A percentile compares a stretch with the other conserved stretches of the same genome.
Evolutionary conservation across 2,797 vertebrate genomes (phyloP).

Genomic region (Molothrus aeneus): DNA sequence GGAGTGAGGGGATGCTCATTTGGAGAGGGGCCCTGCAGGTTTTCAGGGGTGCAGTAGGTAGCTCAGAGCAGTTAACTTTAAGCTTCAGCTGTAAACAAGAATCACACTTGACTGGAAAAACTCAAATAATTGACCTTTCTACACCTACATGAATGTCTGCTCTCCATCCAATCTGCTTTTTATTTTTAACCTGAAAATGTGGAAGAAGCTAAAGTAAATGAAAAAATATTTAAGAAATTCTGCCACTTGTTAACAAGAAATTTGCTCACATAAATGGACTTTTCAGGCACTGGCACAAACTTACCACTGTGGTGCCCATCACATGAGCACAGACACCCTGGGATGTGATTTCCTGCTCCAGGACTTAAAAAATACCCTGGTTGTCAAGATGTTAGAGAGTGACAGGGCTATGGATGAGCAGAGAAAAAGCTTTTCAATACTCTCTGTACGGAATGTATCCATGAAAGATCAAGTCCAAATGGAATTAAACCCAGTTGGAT

Average conservation of each 20-base stretch:
- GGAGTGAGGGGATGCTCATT: rapidly evolving
- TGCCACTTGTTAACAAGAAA: background rate
- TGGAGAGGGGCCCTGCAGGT: background rate
- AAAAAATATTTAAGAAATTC: background rate
- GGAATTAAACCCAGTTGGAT: background rate
- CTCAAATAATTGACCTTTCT: background rate
- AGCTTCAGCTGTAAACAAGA: background rate
- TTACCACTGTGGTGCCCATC: background rate
- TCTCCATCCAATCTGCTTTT: background rate
- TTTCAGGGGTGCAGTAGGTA: background rate
- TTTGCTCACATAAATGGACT: background rate
- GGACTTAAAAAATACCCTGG: background rate
- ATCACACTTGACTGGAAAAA: background rate
- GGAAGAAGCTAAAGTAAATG: background rate
- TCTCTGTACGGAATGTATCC: background rate
- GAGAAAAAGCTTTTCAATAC: background rate
- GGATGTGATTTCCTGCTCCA: background rate
- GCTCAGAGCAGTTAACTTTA: background rate
- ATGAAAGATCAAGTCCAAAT: background rate
- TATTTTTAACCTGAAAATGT: background rate
- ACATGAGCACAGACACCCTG: background rate
- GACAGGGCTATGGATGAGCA: background rate
- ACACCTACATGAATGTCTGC: rapidly evolving
- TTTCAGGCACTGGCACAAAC: background rate
- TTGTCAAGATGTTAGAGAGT: background rate